Evolutionary conservation across 2,888 invertebrate genomes (phyloP).

Genomic region (Tiliacea citrago): DNA sequence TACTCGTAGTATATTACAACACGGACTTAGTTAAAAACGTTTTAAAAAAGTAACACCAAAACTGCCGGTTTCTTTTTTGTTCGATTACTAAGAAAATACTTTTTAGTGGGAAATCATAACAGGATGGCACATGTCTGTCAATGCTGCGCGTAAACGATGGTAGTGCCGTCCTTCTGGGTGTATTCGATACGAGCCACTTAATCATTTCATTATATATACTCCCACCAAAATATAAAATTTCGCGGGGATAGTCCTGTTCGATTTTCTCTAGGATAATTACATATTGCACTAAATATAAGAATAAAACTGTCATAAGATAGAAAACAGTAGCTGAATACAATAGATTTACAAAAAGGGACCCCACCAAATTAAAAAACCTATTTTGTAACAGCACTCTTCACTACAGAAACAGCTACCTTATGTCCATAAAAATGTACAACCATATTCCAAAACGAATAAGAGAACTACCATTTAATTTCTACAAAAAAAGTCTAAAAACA

Average conservation of each 20-base stretch:
- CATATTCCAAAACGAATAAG: no score
- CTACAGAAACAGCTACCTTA: no score
- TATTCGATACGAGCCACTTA: background rate
- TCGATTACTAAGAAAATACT: background rate
- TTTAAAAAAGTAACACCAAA: no score
- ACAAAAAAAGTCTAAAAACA: no score
- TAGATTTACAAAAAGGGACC: no score
- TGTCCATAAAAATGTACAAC: no score
- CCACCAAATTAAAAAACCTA: no score
- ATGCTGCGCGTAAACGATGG: background rate
- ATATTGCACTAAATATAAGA: background rate
- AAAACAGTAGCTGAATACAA: no score
- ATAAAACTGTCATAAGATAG: background rate
- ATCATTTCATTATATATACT: background rate
- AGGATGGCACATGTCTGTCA: background rate
- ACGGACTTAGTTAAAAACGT: no score
- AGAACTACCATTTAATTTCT: no score
- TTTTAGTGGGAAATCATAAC: background rate
- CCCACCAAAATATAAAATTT: background rate
- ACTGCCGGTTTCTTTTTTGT: background rate
- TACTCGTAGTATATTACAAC: no score
- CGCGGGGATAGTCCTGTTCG: background rate
- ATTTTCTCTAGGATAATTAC: background rate
- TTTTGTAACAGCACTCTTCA: no score
- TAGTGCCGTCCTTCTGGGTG: background rate